These are phyloP conservation scores for Neotragus moschatus DNA, from an alignment of 2,113 vertebrate genomes.

Conservation along the genomic window DNA sequence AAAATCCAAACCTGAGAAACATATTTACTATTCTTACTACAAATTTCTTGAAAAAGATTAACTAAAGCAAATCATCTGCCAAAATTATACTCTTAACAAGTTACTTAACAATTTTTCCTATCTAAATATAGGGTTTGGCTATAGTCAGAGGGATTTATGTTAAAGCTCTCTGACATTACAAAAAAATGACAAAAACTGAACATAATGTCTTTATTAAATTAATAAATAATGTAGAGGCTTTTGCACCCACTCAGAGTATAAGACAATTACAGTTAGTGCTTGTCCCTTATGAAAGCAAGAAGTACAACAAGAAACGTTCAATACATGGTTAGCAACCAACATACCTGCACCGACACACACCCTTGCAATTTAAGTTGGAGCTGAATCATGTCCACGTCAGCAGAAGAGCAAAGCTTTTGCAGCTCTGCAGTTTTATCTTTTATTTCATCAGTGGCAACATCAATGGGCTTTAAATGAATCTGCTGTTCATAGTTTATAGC, in stretches of 20 bases:
- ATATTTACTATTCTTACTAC: no score
- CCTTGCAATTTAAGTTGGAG: conserved; percentile 97
- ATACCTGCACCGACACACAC: conserved; percentile 96
- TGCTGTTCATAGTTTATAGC: conserved; percentile 91
- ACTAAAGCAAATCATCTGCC: no score
- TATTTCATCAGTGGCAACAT: conserved; percentile 96
- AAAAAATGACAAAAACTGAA: no score
- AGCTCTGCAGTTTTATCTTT: conserved; percentile 91
- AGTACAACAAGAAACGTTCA: background rate
- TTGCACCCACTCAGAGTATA: background rate
- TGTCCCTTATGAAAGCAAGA: background rate
- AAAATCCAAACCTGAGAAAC: no score
- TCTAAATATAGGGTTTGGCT: no score
- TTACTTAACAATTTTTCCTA: no score
- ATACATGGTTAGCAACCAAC: background rate
- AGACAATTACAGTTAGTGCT: background rate
- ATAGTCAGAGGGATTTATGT: no score
- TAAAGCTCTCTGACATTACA: no score
- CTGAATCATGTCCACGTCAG: conserved; percentile 97
- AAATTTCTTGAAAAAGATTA: no score
- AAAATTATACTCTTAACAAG: no score
- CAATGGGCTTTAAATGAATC: conserved; percentile 93
- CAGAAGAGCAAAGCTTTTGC: conserved; percentile 88
- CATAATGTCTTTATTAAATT: background rate
- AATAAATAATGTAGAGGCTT: background rate